A percentile compares a stretch with the other conserved stretches of the same genome.
Conservation (phyloP, 2,797 vertebrate species). For the Eospalax fontanierii region DNA sequence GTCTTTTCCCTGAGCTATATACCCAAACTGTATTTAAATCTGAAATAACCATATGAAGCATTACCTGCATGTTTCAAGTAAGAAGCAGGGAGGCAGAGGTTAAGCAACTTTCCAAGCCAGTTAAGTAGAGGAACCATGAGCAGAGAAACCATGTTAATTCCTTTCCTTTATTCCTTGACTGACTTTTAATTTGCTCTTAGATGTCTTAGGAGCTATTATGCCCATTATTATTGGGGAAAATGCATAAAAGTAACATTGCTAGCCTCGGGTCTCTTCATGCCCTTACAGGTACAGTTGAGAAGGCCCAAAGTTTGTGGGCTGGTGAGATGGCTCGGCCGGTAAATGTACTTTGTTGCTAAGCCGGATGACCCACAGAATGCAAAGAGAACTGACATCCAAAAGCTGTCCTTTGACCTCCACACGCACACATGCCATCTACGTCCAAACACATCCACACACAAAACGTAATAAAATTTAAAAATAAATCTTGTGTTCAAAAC, state of each 20-base stretch:
- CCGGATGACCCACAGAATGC: neutral
- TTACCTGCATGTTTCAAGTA: too few relatives aligned
- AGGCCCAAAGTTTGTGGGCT: neutral
- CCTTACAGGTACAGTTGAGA: neutral
- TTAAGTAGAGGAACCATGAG: too few relatives aligned
- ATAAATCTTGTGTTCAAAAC: too few relatives aligned
- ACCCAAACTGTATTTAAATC: too few relatives aligned
- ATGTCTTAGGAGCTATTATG: constrained; percentile 7
- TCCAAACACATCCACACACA: neutral
- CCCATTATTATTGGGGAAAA: neutral
- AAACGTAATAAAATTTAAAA: neutral
- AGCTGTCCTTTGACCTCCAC: neutral
- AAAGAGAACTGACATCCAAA: neutral
- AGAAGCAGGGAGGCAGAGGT: too few relatives aligned
- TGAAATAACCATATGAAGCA: too few relatives aligned
- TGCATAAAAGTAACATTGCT: neutral
- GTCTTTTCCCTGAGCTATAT: too few relatives aligned
- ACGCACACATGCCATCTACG: neutral
- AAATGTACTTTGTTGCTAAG: too few relatives aligned
- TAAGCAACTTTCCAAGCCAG: too few relatives aligned
- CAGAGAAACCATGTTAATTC: neutral
- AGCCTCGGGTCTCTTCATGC: neutral
- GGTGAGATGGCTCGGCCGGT: too few relatives aligned
- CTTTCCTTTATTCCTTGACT: neutral
- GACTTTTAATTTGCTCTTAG: neutral